phyloP scores from a whole-genome alignment of 2,888 invertebrate species.

The Dendrolimus pini region DNA sequence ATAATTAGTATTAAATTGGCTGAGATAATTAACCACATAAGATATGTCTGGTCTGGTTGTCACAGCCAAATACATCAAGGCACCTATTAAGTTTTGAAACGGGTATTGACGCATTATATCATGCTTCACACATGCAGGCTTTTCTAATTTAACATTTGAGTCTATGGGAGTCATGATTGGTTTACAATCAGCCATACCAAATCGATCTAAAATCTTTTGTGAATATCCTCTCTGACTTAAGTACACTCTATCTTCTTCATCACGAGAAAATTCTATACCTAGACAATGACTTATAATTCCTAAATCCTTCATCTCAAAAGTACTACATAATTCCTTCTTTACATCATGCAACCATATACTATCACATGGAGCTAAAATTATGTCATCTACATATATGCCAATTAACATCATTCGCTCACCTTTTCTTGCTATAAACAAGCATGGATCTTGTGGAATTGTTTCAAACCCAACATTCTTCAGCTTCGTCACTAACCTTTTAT shows the following conservation, averaged over 20 bases:
- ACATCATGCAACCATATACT: conserved; percentile 6
- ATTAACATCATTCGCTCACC: conserved; percentile 10
- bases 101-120: neutral
- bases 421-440: conserved; percentile 10
- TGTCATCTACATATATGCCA: neutral
- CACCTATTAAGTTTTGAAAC: conserved; percentile 10
- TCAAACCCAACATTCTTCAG: conserved; percentile 9
- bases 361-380: too few species aligned
- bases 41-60: conserved; percentile 18
- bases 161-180: neutral
- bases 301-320: conserved; percentile 5
- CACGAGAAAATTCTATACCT: conserved; percentile 4
- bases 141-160: neutral
- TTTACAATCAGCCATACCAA: conserved; percentile 1
- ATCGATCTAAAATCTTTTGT: neutral
- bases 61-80: conserved; percentile 17
- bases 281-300: conserved; percentile 5
- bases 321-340: conserved; percentile 1
- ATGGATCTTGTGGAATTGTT: conserved; percentile 4
- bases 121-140: neutral
- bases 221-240: neutral
- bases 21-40: conserved; percentile 13
- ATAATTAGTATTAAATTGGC: conserved; percentile 16
- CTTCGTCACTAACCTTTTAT: conserved; percentile 11
- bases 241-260: conserved; percentile 3